Evolutionary conservation across 2,888 invertebrate genomes (phyloP).

Genomic region (Geotrupes spiniger): DNA sequence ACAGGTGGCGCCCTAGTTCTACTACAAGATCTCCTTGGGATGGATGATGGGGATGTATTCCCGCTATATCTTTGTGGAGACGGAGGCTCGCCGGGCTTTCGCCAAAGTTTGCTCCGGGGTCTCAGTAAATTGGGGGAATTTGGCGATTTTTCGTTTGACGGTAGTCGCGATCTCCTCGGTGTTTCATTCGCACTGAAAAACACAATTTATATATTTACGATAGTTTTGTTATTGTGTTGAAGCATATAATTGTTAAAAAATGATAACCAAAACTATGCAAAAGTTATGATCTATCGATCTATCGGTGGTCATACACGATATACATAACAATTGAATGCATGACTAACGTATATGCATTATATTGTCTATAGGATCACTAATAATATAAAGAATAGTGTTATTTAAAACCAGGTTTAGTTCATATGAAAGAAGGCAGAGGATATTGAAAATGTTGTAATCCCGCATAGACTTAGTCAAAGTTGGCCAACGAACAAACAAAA

Average conservation of each 20-base stretch:
- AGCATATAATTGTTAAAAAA: background rate
- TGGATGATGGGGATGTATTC: conserved; percentile 28
- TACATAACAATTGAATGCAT: too few species aligned
- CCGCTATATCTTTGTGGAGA: conserved; percentile 35
- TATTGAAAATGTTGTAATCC: too few species aligned
- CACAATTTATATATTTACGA: conserved; percentile 2
- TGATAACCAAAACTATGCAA: too few species aligned
- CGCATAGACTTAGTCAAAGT: too few species aligned
- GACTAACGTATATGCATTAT: too few species aligned
- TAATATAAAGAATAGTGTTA: too few species aligned
- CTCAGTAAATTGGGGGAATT: conserved; percentile 13
- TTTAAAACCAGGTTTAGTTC: too few species aligned
- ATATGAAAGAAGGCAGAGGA: too few species aligned
- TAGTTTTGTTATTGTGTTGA: background rate
- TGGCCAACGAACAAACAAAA: too few species aligned
- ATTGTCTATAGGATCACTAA: too few species aligned
- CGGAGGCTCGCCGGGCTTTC: conserved; percentile 41
- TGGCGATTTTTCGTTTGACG: conserved; percentile 29
- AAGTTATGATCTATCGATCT: too few species aligned
- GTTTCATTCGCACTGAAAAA: conserved; percentile 46
- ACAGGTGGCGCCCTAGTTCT: conserved; percentile 34
- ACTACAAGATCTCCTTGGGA: conserved; percentile 43
- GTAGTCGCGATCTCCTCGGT: conserved; percentile 36
- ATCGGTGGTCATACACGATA: too few species aligned
- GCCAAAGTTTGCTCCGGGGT: conserved; percentile 35